Evolutionary conservation across 1,140 invertebrate species (phyloP), one percentile per base, ranked within the genome.

Genomic region (Heliconius himera): DNA sequence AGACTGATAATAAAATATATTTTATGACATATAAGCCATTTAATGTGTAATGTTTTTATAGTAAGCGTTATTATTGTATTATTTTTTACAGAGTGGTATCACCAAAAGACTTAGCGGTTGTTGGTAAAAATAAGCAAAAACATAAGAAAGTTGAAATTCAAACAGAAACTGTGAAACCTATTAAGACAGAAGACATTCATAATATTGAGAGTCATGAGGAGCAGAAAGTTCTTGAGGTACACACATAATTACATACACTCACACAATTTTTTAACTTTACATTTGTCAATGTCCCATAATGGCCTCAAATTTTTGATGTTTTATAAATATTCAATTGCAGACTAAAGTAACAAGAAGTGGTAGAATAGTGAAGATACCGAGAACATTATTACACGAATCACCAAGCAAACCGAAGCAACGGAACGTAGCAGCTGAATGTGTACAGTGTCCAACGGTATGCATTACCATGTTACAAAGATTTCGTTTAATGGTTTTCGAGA

Each of bases 261-360:
- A 41, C 41, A 46, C 13, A 16, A 16, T 46, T 16, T 46, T 46
- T 46, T 46, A 16, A 46, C 13, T 46, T 16, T 46, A 46, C 13
- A 46, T 46, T 46, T 16, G 13, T 13, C 13, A 46, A 8, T 51
- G 16, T 1, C 16, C 9, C 9, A 46, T 13, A 46, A 46, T 46
- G 41, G 11, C 41, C 9, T 46, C 0, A 13, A 20, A 29, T 26
- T 73, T 54, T 29, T 29, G 2, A 41, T 38, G 38, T 16, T 22
- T 66, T 29, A 56, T 71, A 46, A 3, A 6, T 72, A 8, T 56
- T 36, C 36, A 66, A 29, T 49, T 79, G 22, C 38, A 93, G 90
- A 78, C 87, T 13, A 92, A 90, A 84, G 87, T 93, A 3, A 94
- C 92, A 56, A 86, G 90, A 26, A 93, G 91, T 82, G 92, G 92